These are phyloP conservation scores for Pleuronectes platessa DNA, from an alignment of 2,113 vertebrate species.

Conservation along the genomic window DNA sequence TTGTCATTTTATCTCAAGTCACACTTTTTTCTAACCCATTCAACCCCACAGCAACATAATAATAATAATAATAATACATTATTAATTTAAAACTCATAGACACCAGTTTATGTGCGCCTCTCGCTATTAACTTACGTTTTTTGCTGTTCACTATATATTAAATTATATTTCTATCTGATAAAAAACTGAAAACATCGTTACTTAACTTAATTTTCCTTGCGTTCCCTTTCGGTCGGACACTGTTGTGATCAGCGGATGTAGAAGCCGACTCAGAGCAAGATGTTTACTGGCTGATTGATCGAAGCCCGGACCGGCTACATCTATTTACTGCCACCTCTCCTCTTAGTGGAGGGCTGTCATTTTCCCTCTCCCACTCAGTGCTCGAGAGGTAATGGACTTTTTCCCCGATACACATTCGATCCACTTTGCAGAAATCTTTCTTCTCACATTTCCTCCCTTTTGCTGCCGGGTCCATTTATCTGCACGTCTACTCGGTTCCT, in stretches of 20 bases:
- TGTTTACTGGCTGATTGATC: constrained; percentile 45
- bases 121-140: neutral
- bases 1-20: constrained; percentile 33
- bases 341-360: constrained; percentile 31
- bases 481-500: neutral
- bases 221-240: neutral
- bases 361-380: constrained; percentile 35
- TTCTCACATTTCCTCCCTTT: constrained; percentile 3
- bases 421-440: constrained; percentile 13
- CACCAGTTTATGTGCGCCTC: neutral
- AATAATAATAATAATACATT: neutral
- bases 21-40: neutral
- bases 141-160: neutral
- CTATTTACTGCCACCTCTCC: constrained; percentile 1
- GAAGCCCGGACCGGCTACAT: constrained; percentile 3
- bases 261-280: constrained; percentile 19
- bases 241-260: constrained; percentile 3
- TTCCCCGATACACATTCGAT: constrained; percentile 1
- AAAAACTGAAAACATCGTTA: neutral
- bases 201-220: neutral
- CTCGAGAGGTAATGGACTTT: constrained; percentile 5
- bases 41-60: neutral
- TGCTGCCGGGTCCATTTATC: constrained; percentile 5
- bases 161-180: neutral
- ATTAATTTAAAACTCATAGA: too few species aligned